These are phyloP conservation scores for Aurelia coerulea DNA, from an alignment of 30 jellyfish, hydroid and myxozoan species.

Conservation along the genomic window DNA sequence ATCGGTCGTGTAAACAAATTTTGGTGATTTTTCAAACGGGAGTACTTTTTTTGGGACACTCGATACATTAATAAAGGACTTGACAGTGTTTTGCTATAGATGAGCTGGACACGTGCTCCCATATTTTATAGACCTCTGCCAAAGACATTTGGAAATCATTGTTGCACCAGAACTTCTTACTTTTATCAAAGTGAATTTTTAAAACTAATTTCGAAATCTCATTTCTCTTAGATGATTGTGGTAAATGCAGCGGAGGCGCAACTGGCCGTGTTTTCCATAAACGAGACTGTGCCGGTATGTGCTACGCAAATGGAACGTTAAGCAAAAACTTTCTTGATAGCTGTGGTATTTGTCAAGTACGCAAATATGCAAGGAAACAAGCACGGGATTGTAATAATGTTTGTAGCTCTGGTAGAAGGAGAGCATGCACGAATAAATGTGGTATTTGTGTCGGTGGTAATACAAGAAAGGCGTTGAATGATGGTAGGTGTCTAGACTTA, in stretches of 20 bases:
- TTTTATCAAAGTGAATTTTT: not conserved
- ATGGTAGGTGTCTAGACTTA: slow-evolving; percentile 17
- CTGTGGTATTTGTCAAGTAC: slow-evolving; percentile 63
- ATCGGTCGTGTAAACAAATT: no score
- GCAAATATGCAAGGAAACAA: not conserved
- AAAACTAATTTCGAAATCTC: not conserved
- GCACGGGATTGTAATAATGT: slow-evolving; percentile 56
- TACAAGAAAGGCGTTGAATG: slow-evolving; percentile 25
- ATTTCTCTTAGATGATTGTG: slow-evolving; percentile 26
- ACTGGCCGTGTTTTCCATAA: slow-evolving; percentile 20
- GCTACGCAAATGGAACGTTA: slow-evolving; percentile 50
- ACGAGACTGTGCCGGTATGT: slow-evolving; percentile 37
- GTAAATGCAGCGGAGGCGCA: slow-evolving; percentile 38
- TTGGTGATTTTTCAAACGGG: no score
- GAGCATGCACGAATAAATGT: slow-evolving; percentile 65
- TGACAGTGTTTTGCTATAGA: no score
- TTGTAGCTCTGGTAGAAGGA: slow-evolving; percentile 23
- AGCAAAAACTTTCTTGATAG: slow-evolving; percentile 47
- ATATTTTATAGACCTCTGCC: no score
- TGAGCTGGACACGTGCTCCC: no score
- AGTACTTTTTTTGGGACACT: no score
- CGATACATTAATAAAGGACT: no score
- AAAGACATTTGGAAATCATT: no score
- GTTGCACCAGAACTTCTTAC: no score
- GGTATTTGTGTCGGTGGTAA: slow-evolving; percentile 68